Evolutionary conservation across 92 coral and sea anemone species (phyloP).

Genomic region (Ricordea florida): DNA sequence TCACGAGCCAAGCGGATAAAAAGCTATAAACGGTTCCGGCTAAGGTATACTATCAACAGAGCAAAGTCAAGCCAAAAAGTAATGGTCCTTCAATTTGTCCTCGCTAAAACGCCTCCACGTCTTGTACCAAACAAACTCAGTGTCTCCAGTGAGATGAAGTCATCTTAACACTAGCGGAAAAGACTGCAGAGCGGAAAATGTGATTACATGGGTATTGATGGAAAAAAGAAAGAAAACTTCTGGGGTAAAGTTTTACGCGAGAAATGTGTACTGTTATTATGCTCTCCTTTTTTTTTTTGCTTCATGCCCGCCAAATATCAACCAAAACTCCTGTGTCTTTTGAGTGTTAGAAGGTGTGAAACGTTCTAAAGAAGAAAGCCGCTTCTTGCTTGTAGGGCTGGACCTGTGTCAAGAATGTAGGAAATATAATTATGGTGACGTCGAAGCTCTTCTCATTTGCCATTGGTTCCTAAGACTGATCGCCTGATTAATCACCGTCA

Average conservation of each 20-base stretch:
- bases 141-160: no score
- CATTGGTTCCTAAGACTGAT: constrained; percentile 91
- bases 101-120: no score
- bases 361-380: constrained; percentile 31
- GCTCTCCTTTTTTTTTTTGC: background rate
- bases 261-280: background rate
- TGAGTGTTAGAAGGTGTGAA: constrained; percentile 10
- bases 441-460: constrained; percentile 64
- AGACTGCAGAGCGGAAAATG: constrained; percentile 12
- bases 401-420: constrained; percentile 63
- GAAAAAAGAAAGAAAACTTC: no score
- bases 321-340: constrained; percentile 8
- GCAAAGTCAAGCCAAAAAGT: no score
- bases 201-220: constrained; percentile 4
- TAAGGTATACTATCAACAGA: no score
- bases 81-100: no score
- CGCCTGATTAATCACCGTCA: constrained; percentile 99
- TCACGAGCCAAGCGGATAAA: background rate
- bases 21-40: constrained; percentile 23
- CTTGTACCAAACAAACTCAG: no score
- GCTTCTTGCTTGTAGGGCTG: constrained; percentile 50
- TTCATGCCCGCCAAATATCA: constrained; percentile 2
- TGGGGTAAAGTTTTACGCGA: no score
- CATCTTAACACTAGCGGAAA: no score
- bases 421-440: constrained; percentile 79